Conservation (phyloP, 2,113 vertebrate genomes). For the Spermophilus dauricus region DNA sequence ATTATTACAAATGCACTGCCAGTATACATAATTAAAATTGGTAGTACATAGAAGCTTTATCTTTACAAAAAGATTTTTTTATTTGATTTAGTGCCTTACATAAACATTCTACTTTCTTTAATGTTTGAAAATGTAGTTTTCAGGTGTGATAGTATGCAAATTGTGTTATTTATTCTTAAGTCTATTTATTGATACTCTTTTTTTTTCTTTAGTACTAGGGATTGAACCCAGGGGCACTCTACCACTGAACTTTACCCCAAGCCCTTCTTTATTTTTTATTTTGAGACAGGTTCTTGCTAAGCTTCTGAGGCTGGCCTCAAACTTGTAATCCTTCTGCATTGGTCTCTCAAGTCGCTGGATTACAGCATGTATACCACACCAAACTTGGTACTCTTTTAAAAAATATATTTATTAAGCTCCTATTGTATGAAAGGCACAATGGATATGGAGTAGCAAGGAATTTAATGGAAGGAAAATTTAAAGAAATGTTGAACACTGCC, state of each 20-base stretch:
- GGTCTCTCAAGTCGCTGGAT: no score
- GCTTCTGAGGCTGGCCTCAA: no score
- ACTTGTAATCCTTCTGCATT: no score
- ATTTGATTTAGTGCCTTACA: not conserved
- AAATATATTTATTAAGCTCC: not conserved
- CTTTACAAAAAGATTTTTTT: not conserved
- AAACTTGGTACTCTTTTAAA: not conserved
- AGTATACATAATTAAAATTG: not conserved
- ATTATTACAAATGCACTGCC: not conserved
- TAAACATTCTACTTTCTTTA: conserved; percentile 28
- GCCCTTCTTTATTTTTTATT: no score
- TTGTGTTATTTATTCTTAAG: not conserved
- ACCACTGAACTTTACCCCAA: no score
- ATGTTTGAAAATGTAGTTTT: not conserved
- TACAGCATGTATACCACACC: no score
- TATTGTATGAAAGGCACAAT: not conserved
- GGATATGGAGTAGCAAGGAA: not conserved
- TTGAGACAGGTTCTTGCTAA: no score
- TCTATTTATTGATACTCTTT: not conserved
- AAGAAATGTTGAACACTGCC: not conserved
- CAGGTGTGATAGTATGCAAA: not conserved
- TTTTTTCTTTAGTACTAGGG: no score
- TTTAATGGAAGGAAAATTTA: not conserved
- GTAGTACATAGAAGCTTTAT: not conserved
- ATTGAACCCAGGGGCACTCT: no score